Base-by-base conservation (phyloP, 2,113 vertebrate genomes). In the Apeltes quadracus region DNA sequence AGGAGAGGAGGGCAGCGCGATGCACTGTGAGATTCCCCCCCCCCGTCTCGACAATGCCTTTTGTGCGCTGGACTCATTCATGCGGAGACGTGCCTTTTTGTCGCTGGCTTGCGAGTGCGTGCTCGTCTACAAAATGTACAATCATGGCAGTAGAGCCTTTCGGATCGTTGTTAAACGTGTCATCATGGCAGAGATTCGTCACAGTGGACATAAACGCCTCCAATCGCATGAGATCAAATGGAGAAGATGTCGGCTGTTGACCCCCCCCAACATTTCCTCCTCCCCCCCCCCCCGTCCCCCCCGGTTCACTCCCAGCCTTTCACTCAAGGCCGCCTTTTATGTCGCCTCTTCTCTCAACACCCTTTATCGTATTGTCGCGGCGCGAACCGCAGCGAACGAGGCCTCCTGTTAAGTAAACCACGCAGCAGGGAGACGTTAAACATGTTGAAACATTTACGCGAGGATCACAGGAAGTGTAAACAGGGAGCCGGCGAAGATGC, bases 201-300 rank as follows among this genome's bases (percentile, higher is more conserved):
- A 67, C 44, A 38, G 46, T 29, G 53, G 76, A 73, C 76, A 75
- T 70, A 78, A 88, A 89, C 76, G 61, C 69, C 58, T 41, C 59
- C 87, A 79, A 80, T 82, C 84, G 78, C 76, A 63, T 90, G 76
- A 84, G 73, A 81, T 76, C 61, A 64, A 84, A 81, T 70, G 58
- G 87, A 82, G 78, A 67, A 78, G 80, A 84, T 79, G 80, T 84
- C 82, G 85, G 77, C 54, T 48, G 58, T 70, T 76, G 82, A 85
- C 74, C 72, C 67, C 32, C 74, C 72, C 67, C 32, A 14, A 46
- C 75, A 62, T 67, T 39, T 34, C 79, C 74, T 79, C 79, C 69
- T 84, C 68, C 6, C 32, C 32, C 6, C 5, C 32, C 3, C 32
- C 32, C 32, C 32, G 4, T 6, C 32, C 7, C 18, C 39, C 76